phyloP scores from a whole-genome alignment of 2,888 invertebrate genomes.

The Baccha elongata region DNA sequence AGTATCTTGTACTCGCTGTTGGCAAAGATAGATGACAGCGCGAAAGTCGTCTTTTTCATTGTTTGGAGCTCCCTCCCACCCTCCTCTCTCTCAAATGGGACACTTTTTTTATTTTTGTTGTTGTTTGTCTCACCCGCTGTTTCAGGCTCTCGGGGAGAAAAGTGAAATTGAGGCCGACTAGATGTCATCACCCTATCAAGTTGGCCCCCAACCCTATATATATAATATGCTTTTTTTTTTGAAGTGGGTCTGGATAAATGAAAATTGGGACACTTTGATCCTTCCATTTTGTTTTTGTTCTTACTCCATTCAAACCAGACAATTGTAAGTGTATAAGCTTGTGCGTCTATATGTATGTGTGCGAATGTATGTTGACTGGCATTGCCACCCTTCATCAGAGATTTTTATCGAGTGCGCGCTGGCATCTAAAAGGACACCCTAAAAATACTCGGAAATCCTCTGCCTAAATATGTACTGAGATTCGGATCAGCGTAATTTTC shows the following conservation, averaged over 20 bases:
- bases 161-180: conserved; percentile 71
- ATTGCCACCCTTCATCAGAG: conserved; percentile 41
- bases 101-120: conserved; percentile 18
- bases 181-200: conserved; percentile 73
- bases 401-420: conserved; percentile 29
- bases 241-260: conserved; percentile 63
- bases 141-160: conserved; percentile 40
- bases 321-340: conserved; percentile 6
- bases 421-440: conserved; percentile 43
- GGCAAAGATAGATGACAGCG: conserved; percentile 68
- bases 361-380: not conserved
- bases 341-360: not conserved
- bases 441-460: conserved; percentile 47
- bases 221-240: conserved; percentile 26
- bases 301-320: conserved; percentile 3
- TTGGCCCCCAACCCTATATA: conserved; percentile 5
- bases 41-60: conserved; percentile 59
- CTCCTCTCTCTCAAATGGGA: not conserved
- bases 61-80: not conserved
- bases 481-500: conserved; percentile 61
- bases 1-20: conserved; percentile 26
- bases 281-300: conserved; percentile 44
- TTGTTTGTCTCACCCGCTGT: conserved; percentile 28
- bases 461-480: conserved; percentile 60
- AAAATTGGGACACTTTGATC: conserved; percentile 68